Evolutionary conservation across 35 echinoderm and acorn worm species (phyloP).

Genomic region (Lytechinus pictus): DNA sequence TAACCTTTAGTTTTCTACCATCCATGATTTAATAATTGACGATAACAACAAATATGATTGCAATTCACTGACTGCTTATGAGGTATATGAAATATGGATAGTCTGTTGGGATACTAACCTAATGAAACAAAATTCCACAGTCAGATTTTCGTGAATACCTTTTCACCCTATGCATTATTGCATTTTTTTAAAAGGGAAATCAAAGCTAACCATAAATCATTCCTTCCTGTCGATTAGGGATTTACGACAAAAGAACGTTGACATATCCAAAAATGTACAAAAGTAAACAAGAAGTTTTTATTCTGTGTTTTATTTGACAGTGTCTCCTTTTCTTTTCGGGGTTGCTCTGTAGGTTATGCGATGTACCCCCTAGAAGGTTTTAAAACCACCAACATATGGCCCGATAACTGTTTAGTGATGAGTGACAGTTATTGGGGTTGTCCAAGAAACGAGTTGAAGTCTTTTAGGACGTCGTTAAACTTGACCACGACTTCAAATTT

Average conservation of each 20-base stretch:
- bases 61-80: neutral
- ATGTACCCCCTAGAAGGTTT: constrained; percentile 39
- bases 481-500: constrained; percentile 51
- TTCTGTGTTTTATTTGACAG: neutral
- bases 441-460: constrained; percentile 20
- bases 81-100: neutral
- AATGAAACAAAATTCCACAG: neutral
- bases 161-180: neutral
- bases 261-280: constrained; percentile 42
- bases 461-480: constrained; percentile 39
- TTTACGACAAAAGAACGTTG: constrained; percentile 47
- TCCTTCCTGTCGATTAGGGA: neutral
- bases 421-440: constrained; percentile 32
- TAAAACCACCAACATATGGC: constrained; percentile 29
- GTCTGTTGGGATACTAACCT: constrained; percentile 2
- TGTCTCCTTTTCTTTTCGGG: constrained; percentile 1
- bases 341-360: constrained; percentile 23
- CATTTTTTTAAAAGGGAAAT: neutral
- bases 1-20: neutral
- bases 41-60: neutral
- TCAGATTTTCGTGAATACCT: neutral
- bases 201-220: constrained; percentile 25
- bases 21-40: neutral
- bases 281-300: neutral
- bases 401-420: constrained; percentile 15